Base-by-base conservation (phyloP, 2,888 invertebrate genomes). In the Therioaphis trifolii region DNA sequence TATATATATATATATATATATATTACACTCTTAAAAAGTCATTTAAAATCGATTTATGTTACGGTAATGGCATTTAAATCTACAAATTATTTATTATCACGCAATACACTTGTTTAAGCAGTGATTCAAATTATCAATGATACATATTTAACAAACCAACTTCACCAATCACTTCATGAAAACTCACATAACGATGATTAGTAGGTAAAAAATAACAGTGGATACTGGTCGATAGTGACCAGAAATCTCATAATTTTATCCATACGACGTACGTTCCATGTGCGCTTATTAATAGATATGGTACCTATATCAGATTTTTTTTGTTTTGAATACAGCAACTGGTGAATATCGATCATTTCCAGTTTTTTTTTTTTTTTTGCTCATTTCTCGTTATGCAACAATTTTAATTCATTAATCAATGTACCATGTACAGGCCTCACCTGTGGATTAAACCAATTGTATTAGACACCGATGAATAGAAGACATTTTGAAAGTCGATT, bases 381-480 rank as follows among this genome's bases (percentile, higher is more conserved):
- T 40, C n/a, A 14, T 76, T 76, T 27, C 46, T 63, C 61, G 46
- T 76, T 61, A 63, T 1, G 61, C 63, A 63, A 77, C 63, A 63
- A 46, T 77, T 27, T 63, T 46, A 29, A 63, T 49, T 63, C 29
- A 77, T 77, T 77, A 77, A 76, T 76, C 76, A 76, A 63, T 75
- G 43, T 75, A 75, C 43, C n/a, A 43, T 12, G n/a, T 76, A 46
- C 46, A 46, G 24, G 24, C 24, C 9, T 61, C 27, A 75, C 75
- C 75, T 75, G 75, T 75, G 43, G 75, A 75, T 75, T 43, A 61
- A n/a, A 75, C 58, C 58, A 61, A 61, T 61, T 75, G 58, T 75
- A 75, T 58, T 58, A 27, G 55, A 75, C 43, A 27, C 46, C 61
- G 24, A 46, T 46, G 63, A 75, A 61, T 63, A 49, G 27, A 46